Conservation (phyloP, 2,113 vertebrate species). For the Ceyx margarethae region DNA sequence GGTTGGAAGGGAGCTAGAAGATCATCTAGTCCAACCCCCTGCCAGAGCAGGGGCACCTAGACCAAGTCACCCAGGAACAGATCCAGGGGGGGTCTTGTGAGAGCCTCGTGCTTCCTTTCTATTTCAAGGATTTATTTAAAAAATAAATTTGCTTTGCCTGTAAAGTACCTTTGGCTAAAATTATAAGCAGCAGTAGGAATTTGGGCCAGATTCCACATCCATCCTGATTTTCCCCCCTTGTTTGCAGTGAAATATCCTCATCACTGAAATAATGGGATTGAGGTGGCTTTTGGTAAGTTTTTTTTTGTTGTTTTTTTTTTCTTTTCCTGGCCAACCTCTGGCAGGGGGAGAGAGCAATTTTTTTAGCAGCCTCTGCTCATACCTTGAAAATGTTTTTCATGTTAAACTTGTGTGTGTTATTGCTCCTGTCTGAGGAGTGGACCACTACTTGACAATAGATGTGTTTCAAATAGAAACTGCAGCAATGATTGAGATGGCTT, state of each 20-base stretch:
- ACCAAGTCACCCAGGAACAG: no score
- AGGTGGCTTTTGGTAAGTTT: not conserved
- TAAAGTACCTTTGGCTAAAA: not conserved
- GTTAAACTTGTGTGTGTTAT: not conserved
- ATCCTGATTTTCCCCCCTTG: not conserved
- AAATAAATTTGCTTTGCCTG: not conserved
- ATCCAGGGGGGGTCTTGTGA: no score
- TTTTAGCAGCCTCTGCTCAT: not conserved
- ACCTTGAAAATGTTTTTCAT: not conserved
- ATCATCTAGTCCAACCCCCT: no score
- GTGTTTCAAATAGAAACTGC: not conserved
- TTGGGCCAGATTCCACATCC: not conserved
- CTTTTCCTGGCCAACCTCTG: not conserved
- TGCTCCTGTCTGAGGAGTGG: not conserved
- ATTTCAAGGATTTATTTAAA: not conserved
- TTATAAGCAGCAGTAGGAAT: not conserved
- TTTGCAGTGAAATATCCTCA: not conserved
- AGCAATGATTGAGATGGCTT: not conserved
- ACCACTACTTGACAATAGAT: not conserved
- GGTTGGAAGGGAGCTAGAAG: no score
- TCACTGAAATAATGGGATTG: not conserved
- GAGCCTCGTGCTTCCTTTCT: not conserved
- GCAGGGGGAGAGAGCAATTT: not conserved
- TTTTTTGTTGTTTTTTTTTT: not conserved
- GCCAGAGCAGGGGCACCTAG: no score